Percentiles rank a stretch among this genome's conserved stretches.
phyloP scores from a whole-genome alignment of 2,113 vertebrate genomes.

The Balaenoptera acutorostrata region DNA sequence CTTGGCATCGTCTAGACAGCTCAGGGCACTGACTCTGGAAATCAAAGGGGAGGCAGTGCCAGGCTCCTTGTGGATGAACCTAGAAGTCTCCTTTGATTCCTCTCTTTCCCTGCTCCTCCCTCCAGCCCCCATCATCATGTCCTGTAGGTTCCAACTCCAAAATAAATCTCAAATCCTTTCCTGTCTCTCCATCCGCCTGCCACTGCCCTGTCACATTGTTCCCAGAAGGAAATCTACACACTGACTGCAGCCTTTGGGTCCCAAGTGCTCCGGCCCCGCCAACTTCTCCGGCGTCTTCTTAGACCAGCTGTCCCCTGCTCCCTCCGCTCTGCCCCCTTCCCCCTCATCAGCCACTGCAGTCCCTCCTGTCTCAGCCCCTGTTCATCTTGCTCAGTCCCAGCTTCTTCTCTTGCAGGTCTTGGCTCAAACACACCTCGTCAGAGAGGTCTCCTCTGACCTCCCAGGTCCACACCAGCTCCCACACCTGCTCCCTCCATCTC shows the following conservation, averaged over 20 bases:
- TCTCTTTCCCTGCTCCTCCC: background rate
- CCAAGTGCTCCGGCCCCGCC: fast-evolving
- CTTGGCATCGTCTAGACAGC: background rate
- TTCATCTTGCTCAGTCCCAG: background rate
- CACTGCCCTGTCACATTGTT: background rate
- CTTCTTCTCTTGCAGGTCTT: background rate
- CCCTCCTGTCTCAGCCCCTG: background rate
- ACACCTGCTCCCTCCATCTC: background rate
- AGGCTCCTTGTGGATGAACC: background rate
- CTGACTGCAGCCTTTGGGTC: background rate
- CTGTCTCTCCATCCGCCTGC: background rate
- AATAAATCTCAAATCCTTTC: background rate
- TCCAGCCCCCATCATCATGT: background rate
- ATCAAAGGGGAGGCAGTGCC: background rate
- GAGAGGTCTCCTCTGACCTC: background rate
- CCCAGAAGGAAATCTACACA: background rate
- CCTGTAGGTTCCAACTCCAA: background rate
- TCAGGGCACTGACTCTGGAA: background rate
- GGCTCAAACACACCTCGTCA: background rate
- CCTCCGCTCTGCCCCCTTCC: background rate
- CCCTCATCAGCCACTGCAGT: background rate
- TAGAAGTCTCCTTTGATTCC: background rate
- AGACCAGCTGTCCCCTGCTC: background rate
- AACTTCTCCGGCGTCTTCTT: background rate
- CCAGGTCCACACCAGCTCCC: background rate